Base-by-base conservation (phyloP, 2,113 vertebrate genomes). In the Danionella cerebrum region DNA sequence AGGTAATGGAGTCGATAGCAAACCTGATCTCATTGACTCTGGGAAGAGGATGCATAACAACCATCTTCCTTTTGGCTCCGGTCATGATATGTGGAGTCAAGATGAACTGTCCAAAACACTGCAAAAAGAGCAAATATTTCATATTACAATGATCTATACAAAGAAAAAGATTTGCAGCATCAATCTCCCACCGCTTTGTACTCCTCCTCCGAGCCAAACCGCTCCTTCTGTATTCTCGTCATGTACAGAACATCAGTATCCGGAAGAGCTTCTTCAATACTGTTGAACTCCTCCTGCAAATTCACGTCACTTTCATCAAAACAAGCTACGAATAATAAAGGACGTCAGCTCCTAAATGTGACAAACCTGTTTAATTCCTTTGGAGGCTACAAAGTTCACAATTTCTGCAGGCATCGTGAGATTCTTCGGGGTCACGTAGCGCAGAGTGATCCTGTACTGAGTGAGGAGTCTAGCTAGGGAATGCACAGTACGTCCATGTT, bases 51-150 rank as follows among this genome's bases (percentile, higher is more conserved):
- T 98, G 96, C 96, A 98, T 97, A 77, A 97, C 96, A 13, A 98
- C 96, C 96, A 98, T 98, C 89, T 91, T 98, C 78, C 90, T 91
- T 81, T 97, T 97, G 73, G 94, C 96, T 4, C 88, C 89, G 0
- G 94, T 98, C 96, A 98, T 98, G 84, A 95, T 98, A 86, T 97
- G 96, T 5, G 96, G 96, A 0, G 94, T 97, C 76, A 98, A 89
- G 75, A 98, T 90, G 73, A 95, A 98, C 86, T 97, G 93, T 9
- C 94, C 96, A 0, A 98, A 98, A 79, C 94, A 97, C 96, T 98
- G 81, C 0, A 22, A 4, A 8, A 53, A 10, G 16, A 21, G 42
- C 2, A 38, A 11, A 35, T 11, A 4, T 12, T 48, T 41, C 2
- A 12, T 33, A 18, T 33, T 33, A 33, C 5, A 33, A 1, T 6